These are phyloP conservation scores for Penaeus vannamei DNA, from an alignment of 1,140 invertebrate species.

Conservation along the genomic window DNA sequence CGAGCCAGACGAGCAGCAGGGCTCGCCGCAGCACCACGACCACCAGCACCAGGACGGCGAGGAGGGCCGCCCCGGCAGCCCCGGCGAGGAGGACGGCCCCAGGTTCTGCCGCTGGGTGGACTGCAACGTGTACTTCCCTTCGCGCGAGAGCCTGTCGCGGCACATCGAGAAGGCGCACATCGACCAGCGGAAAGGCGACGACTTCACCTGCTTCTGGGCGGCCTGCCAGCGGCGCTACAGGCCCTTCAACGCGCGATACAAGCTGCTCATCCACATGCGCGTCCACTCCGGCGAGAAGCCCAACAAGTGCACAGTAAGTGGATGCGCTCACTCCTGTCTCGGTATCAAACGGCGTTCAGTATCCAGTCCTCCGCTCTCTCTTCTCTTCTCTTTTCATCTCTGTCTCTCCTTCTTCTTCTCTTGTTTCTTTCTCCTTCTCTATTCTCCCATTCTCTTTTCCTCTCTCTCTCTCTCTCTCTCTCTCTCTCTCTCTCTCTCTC, in stretches of 20 bases:
- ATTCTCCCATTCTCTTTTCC: too few relatives aligned
- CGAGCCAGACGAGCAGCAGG: not conserved
- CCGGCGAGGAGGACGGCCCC: constrained; percentile 50
- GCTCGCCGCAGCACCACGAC: not conserved
- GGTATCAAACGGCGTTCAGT: not conserved
- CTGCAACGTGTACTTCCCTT: constrained; percentile 84
- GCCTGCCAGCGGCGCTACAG: constrained; percentile 86
- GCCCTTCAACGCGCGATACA: constrained; percentile 97
- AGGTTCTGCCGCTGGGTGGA: constrained; percentile 86
- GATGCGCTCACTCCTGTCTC: not conserved
- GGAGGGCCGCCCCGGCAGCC: constrained; percentile 34
- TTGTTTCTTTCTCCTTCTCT: not conserved
- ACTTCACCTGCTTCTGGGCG: constrained; percentile 92
- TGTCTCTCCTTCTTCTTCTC: not conserved
- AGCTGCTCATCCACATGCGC: constrained; percentile 96
- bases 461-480: too few relatives aligned
- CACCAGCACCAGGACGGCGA: not conserved
- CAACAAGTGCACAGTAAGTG: constrained; percentile 96
- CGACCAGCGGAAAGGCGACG: constrained; percentile 86
- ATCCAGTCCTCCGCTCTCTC: not conserved
- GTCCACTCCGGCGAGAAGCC: constrained; percentile 99
- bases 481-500: too few relatives aligned
- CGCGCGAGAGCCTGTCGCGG: constrained; percentile 85
- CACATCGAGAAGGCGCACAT: constrained; percentile 95
- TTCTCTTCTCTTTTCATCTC: not conserved